Percentiles rank a stretch among this genome's conserved stretches.
Conservation (phyloP, 2,113 vertebrate genomes). For the Saguinus midas region DNA sequence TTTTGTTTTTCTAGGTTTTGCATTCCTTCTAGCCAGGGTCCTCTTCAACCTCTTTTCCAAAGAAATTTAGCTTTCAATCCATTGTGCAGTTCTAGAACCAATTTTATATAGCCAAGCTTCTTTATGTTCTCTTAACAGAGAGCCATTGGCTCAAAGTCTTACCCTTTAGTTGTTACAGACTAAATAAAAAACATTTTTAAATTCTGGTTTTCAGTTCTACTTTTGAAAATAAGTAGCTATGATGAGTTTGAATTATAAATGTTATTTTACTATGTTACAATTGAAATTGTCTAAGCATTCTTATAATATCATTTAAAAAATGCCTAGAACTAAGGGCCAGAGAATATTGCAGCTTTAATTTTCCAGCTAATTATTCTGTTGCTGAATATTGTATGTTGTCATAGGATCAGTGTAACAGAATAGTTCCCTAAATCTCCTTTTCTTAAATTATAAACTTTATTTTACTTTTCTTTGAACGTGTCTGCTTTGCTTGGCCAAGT, state of each 20-base stretch:
- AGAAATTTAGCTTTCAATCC: not conserved
- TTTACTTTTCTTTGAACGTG: not conserved
- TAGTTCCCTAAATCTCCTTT: not conserved
- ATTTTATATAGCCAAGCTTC: not conserved
- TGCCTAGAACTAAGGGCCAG: not conserved
- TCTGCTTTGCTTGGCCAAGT: not conserved
- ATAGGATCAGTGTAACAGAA: conserved; percentile 52
- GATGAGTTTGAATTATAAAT: not conserved
- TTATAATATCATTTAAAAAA: not conserved
- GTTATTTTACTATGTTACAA: not conserved
- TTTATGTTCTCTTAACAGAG: not conserved
- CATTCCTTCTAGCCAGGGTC: not conserved
- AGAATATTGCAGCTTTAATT: conserved; percentile 67
- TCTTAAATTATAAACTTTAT: not conserved
- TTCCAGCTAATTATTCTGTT: conserved; percentile 60
- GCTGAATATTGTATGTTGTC: conserved; percentile 55
- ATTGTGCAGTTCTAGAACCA: not conserved
- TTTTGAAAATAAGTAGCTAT: conserved; percentile 9
- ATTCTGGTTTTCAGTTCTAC: not conserved
- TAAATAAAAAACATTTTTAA: not conserved
- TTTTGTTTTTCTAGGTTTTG: not conserved
- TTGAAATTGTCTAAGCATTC: conserved; percentile 1
- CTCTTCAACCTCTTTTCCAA: not conserved
- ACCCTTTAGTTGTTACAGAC: not conserved
- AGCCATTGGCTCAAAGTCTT: not conserved